Base-by-base conservation (phyloP, 2,113 vertebrate species). In the Drymodes brunneopygia region DNA sequence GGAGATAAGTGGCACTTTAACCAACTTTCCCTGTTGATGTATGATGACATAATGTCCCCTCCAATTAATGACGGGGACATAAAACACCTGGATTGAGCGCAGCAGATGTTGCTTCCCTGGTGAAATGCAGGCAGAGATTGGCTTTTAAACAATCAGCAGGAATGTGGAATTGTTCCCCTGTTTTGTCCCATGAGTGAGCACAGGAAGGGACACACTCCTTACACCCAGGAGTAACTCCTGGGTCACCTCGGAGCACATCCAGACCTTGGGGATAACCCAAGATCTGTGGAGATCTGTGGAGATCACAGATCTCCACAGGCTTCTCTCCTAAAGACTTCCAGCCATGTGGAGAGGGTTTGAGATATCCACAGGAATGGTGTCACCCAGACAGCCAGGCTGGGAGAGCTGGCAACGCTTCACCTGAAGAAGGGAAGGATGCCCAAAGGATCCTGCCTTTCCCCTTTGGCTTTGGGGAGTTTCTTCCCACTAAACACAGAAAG, bases 31-130 rank as follows among this genome's bases (percentile, higher is more conserved):
- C 97, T 92, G 90, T 79, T 98, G 98, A 98, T 98, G 97, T 97
- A 97, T 92, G 97, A 96, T 98, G 98, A 97, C 98, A 98, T 97
- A 95, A 98, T 97, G 98, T 98, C 98, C 98, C 97, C 97, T 98
- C 97, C 98, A 97, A 98, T 98, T 98, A 98, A 98, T 98, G 98
- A 95, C 97, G 98, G 97, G 95, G 97, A 95, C 97, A 98, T 97
- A 96, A 98, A 98, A 95, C 97, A 98, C 98, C 98, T 98, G 98
- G 96, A 98, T 97, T 74, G 96, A 98, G 95, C 77, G 15, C 69
- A 97, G 96, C 98, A 98, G 98, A 97, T 98, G 98, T 95, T 96
- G 95, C 94, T 90, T 97, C 95, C 97, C 97, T 87, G 96, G 92
- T 95, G 12, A 97, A 97, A 91, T 60, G 97, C 96, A 10, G 90